These are phyloP conservation scores for Phymatocera aterrima DNA, from an alignment of 2,888 invertebrate species.

Conservation along the genomic window DNA sequence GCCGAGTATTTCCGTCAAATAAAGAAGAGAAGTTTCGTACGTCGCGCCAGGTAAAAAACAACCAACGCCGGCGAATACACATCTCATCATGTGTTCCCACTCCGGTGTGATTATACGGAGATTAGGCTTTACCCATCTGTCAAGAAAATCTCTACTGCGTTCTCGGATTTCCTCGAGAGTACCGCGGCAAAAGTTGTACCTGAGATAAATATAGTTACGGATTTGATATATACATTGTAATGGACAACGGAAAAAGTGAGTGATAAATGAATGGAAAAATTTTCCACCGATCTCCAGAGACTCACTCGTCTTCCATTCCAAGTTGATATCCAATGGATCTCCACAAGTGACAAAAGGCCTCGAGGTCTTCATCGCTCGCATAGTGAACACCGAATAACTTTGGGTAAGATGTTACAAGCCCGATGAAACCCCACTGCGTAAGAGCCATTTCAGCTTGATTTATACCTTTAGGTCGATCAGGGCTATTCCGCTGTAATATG, in stretches of 20 bases:
- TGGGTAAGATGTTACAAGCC: conserved; percentile 74
- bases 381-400: conserved; percentile 70
- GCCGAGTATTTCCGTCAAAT: conserved; percentile 63
- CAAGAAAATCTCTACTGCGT: conserved; percentile 54
- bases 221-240: neutral
- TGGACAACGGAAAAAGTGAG: neutral
- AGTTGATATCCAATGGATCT: conserved; percentile 76
- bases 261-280: neutral
- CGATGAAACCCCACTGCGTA: conserved; percentile 77
- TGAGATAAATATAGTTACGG: no score
- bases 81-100: conserved; percentile 44
- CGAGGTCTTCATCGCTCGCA: conserved; percentile 73
- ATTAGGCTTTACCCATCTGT: conserved; percentile 56
- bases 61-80: conserved; percentile 49
- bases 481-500: conserved; percentile 20
- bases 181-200: conserved; percentile 65
- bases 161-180: conserved; percentile 57
- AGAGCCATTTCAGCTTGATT: conserved; percentile 77
- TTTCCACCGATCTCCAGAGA: neutral
- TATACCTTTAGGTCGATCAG: conserved; percentile 57
- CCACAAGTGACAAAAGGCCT: conserved; percentile 77
- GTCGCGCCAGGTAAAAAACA: conserved; percentile 56
- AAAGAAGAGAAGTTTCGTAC: conserved; percentile 60
- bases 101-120: conserved; percentile 52
- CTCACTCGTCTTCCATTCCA: conserved; percentile 73